These are phyloP conservation scores for Stegana nigrithorax DNA, from an alignment of 2,888 invertebrate species.

Conservation along the genomic window DNA sequence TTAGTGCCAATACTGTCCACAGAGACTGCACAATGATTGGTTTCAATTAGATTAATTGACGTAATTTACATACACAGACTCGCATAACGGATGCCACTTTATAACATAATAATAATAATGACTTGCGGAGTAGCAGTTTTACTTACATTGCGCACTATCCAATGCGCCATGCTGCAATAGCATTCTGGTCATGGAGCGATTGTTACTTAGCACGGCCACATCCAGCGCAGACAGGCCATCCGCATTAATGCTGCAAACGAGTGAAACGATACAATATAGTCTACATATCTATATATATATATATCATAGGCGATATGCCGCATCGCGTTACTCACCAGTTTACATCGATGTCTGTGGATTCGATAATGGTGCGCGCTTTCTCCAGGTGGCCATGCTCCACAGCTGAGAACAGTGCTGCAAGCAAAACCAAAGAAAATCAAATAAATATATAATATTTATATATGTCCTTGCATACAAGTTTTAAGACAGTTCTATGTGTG, in stretches of 20 bases:
- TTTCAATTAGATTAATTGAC: too few species aligned
- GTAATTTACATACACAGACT: not conserved
- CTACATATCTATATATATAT: not conserved
- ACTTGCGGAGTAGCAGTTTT: not conserved
- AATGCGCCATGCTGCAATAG: conserved; percentile 88
- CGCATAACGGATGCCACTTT: not conserved
- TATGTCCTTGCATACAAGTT: too few species aligned
- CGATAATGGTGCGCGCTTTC: conserved; percentile 89
- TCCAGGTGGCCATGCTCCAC: conserved; percentile 96
- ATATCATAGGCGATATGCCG: not conserved
- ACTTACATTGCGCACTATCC: conserved; percentile 82
- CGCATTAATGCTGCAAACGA: conserved; percentile 79
- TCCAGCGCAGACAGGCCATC: conserved; percentile 92
- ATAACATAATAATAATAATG: not conserved
- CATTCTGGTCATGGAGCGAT: conserved; percentile 89
- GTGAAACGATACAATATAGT: too few species aligned
- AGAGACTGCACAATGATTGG: conserved; percentile 47
- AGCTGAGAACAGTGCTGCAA: conserved; percentile 90
- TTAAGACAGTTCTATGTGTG: too few species aligned
- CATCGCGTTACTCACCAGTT: conserved; percentile 91
- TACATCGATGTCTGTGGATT: conserved; percentile 92
- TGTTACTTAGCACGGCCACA: conserved; percentile 91
- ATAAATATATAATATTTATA: not conserved
- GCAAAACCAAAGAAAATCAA: too few species aligned
- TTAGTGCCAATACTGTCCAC: conserved; percentile 80